These are phyloP conservation scores for Dysidea cf. avara DNA, from an alignment of 37 sponge, comb jelly and placozoan species.

Conservation along the genomic window DNA sequence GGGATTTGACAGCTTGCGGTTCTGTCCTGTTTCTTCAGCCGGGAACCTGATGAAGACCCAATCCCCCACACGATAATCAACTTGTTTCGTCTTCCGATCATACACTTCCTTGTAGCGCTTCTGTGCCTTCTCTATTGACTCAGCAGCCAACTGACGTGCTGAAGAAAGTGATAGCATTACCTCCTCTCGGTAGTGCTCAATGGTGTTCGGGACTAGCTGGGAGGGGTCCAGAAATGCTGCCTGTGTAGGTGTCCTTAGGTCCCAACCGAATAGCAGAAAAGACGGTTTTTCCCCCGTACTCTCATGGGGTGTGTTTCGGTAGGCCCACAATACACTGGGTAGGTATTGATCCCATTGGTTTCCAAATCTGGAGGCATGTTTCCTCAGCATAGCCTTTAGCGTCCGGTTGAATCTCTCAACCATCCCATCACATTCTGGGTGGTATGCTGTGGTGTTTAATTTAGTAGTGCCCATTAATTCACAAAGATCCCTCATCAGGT, in stretches of 20 bases:
- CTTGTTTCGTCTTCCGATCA: background rate
- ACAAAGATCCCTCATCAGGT: conserved; percentile 35
- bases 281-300: conserved; percentile 27
- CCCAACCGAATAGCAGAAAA: conserved; percentile 43
- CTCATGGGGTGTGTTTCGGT: no score
- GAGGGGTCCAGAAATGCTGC: conserved; percentile 11
- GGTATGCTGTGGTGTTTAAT: no score
- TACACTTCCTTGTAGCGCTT: conserved; percentile 19
- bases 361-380: no score
- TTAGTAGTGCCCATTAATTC: background rate
- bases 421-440: no score
- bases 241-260: conserved; percentile 14
- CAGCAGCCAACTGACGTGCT: conserved; percentile 20
- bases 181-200: conserved; percentile 21
- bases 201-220: background rate
- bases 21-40: no score
- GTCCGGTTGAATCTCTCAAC: no score
- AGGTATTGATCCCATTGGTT: conserved; percentile 53
- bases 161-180: conserved; percentile 10
- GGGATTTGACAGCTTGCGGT: conserved; percentile 37
- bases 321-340: conserved; percentile 1
- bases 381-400: no score
- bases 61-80: conserved; percentile 9
- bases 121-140: conserved; percentile 5
- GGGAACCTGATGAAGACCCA: conserved; percentile 34